Evolutionary conservation across 2,888 invertebrate species (phyloP).

Genomic region (Minunthozetes semirufus): DNA sequence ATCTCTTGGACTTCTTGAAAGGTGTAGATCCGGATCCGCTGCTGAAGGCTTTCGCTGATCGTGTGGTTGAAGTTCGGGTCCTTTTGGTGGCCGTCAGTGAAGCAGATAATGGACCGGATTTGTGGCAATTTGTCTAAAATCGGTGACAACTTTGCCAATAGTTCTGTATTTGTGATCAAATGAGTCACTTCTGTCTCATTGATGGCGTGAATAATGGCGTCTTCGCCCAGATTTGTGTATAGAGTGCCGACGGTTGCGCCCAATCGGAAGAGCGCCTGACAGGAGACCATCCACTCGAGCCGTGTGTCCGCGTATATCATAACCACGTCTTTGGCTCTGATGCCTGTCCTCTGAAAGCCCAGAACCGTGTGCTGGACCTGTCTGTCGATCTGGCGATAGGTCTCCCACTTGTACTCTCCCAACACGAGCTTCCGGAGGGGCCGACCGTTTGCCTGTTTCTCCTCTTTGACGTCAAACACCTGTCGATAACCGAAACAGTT

Average conservation of each 20-base stretch:
- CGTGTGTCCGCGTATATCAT: constrained; percentile 95
- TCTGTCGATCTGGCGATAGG: constrained; percentile 67
- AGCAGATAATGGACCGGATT: constrained; percentile 52
- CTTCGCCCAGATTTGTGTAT: constrained; percentile 93
- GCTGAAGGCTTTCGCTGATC: constrained; percentile 15
- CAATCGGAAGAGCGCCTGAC: constrained; percentile 90
- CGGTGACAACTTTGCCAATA: constrained; percentile 71
- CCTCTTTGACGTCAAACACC: constrained; percentile 86
- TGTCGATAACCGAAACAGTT: constrained; percentile 81
- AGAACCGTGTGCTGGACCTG: constrained; percentile 70
- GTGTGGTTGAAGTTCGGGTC: not conserved
- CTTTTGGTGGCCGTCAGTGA: constrained; percentile 45
- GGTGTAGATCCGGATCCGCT: constrained; percentile 42
- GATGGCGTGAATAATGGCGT: constrained; percentile 61
- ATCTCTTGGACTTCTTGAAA: constrained; percentile 70
- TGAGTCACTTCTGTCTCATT: constrained; percentile 92
- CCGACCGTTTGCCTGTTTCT: constrained; percentile 84
- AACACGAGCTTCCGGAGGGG: constrained; percentile 93
- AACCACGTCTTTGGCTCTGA: constrained; percentile 64
- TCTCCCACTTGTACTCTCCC: constrained; percentile 87
- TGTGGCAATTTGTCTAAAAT: constrained; percentile 58
- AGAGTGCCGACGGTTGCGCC: constrained; percentile 73
- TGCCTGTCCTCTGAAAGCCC: constrained; percentile 70
- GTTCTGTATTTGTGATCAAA: constrained; percentile 84
- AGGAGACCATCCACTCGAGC: constrained; percentile 95